Evolutionary conservation across 2,113 vertebrate species (phyloP).

Genomic region (Zeus faber): DNA sequence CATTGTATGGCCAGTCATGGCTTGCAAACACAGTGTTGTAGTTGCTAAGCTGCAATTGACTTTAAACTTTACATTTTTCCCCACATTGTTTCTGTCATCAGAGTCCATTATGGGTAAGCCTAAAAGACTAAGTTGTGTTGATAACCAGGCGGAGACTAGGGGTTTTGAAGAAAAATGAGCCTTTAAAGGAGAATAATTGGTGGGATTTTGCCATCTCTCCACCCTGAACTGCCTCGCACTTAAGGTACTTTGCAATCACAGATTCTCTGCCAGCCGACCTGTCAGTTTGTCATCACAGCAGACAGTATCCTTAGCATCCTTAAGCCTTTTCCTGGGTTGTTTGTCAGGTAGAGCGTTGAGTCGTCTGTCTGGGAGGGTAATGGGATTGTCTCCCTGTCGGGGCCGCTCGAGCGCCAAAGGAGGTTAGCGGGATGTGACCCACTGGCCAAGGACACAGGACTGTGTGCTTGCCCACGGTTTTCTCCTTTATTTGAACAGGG

Average conservation of each 20-base stretch:
- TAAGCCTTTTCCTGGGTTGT: conserved; percentile 46
- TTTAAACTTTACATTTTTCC: conserved; percentile 13
- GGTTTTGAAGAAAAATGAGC: too few relatives aligned
- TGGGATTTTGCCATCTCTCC: too few relatives aligned
- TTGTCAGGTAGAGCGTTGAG: conserved; percentile 32
- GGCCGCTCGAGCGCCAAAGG: conserved; percentile 40
- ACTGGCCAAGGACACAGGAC: conserved; percentile 60
- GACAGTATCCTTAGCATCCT: conserved; percentile 36
- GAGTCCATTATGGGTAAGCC: conserved; percentile 37
- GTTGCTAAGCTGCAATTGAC: background rate
- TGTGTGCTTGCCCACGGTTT: too few relatives aligned
- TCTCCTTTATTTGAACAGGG: too few relatives aligned
- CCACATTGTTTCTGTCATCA: conserved; percentile 3
- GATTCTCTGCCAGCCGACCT: conserved; percentile 18
- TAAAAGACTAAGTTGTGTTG: conserved; percentile 35
- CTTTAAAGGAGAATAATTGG: too few relatives aligned
- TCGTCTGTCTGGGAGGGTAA: conserved; percentile 61
- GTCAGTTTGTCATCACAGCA: background rate
- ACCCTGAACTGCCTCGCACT: too few relatives aligned
- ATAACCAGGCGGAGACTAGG: conserved; percentile 14
- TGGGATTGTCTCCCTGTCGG: conserved; percentile 70
- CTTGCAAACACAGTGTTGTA: conserved; percentile 21
- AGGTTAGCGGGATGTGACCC: conserved; percentile 71
- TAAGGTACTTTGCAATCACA: too few relatives aligned
- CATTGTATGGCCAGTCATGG: conserved; percentile 19